phyloP scores from a whole-genome alignment of 2,797 vertebrate genomes.

The Sparus aurata region DNA sequence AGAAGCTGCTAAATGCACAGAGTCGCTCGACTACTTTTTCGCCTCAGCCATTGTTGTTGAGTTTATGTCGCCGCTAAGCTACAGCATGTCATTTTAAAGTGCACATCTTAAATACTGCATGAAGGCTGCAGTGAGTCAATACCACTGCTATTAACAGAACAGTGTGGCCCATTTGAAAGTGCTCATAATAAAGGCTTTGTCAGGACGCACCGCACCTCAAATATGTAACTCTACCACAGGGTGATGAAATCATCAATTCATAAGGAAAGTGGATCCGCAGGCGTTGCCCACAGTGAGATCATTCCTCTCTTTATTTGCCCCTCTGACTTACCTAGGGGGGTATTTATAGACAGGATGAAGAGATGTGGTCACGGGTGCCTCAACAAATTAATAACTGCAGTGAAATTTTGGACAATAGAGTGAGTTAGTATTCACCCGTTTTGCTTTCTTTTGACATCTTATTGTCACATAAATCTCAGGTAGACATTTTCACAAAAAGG shows the following conservation, averaged over 20 bases:
- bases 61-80: not conserved
- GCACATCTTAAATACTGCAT: not conserved
- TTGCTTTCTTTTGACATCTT: not conserved
- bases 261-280: constrained; percentile 64
- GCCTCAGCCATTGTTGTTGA: not conserved
- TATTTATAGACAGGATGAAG: constrained; percentile 26
- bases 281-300: constrained; percentile 63
- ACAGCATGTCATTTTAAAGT: constrained; percentile 1
- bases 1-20: not conserved
- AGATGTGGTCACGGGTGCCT: constrained; percentile 26
- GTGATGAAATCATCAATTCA: constrained; percentile 65
- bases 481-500: constrained; percentile 26
- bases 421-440: not conserved
- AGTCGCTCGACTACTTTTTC: not conserved
- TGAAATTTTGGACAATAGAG: not conserved
- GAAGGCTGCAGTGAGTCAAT: constrained; percentile 19
- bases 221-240: constrained; percentile 57
- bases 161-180: constrained; percentile 27
- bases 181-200: constrained; percentile 34
- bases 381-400: constrained; percentile 14
- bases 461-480: not conserved
- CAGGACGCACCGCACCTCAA: constrained; percentile 30
- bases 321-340: constrained; percentile 31
- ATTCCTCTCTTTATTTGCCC: constrained; percentile 47
- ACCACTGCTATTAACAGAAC: constrained; percentile 37